Evolutionary conservation across 2,113 vertebrate genomes (phyloP), one percentile per base, ranked within the genome.

Genomic region (Equus przewalskii): DNA sequence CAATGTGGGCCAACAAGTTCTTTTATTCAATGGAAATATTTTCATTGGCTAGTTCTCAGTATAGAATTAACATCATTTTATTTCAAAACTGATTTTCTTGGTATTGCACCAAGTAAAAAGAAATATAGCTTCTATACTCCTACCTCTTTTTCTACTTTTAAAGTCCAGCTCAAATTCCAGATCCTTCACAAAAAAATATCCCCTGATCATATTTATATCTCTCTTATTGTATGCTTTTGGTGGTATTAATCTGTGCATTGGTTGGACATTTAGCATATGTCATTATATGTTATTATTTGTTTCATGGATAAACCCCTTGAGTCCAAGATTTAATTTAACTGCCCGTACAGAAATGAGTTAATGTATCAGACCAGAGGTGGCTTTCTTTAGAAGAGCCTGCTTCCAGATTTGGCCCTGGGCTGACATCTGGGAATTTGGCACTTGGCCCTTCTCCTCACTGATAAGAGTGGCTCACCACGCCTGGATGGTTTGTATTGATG

Each of bases 11-110:
- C 56, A 21, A 16, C 58, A 44, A 60, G 12, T 54, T 2, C 51
- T 96, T 76, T 82, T 12, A 89, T 54, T 70, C 60, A 60, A 33
- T 51, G 79, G 44, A 95, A 92, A 92, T 81, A 36, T 5, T 95
- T 91, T 82, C 5, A 30, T 6, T 67, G 46, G 6, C 67, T 95
- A 82, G 44, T 82, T 92, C 13, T 90, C 19, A 85, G 54, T 91
- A 58, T 9, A 72, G 19, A 81, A 58, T 30, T 65, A 87, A 79
- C 18, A 56, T 30, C 49, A 75, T 54, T 70, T 87, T 49, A 62
- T 18, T 90, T 93, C 58, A 82, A 80, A 95, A 41, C 7, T 72
- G 11, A 56, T 33, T 54, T 78, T 54, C 15, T 94, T 70, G 11
- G 60, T 30, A 22, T 46, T 83, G 19, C n/a, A 83, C 36, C 21